Evolutionary conservation across 2,888 invertebrate species (phyloP).

Genomic region (Perdita meconis): DNA sequence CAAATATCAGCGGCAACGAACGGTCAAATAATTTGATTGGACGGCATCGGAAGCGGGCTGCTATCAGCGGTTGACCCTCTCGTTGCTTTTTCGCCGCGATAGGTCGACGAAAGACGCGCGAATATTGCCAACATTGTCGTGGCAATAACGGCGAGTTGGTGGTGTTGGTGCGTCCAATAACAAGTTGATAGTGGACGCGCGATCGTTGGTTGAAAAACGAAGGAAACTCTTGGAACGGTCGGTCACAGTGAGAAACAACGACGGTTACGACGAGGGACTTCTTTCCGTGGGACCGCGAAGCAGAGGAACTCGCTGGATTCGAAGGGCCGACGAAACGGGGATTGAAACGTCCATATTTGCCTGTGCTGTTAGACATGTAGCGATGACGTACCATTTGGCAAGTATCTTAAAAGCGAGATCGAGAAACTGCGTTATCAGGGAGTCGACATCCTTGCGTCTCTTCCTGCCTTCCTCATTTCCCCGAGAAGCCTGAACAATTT

Average conservation of each 20-base stretch:
- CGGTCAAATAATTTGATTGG: slow-evolving; percentile 51
- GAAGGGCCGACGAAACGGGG: neutral
- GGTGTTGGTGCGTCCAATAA: slow-evolving; percentile 27
- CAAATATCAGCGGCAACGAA: slow-evolving; percentile 23
- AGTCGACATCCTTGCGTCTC: neutral
- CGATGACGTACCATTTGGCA: slow-evolving; percentile 39
- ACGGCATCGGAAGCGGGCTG: slow-evolving; percentile 21
- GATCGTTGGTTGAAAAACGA: slow-evolving; percentile 61
- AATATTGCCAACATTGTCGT: slow-evolving; percentile 56
- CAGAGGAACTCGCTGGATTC: neutral
- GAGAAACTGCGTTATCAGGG: neutral
- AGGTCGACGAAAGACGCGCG: slow-evolving; percentile 34
- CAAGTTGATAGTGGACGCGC: slow-evolving; percentile 57
- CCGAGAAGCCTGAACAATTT: neutral
- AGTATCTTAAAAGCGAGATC: slow-evolving; percentile 13
- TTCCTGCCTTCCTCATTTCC: neutral
- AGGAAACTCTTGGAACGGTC: slow-evolving; percentile 28
- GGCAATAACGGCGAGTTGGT: slow-evolving; percentile 32
- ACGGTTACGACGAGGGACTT: slow-evolving; percentile 21
- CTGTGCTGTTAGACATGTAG: slow-evolving; percentile 39
- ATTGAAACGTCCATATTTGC: slow-evolving; percentile 9
- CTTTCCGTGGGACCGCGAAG: neutral
- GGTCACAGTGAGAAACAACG: slow-evolving; percentile 46
- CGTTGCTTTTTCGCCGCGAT: slow-evolving; percentile 27
- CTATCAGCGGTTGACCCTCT: slow-evolving; percentile 67